Conservation (phyloP, 2,888 invertebrate species). For the Proisotoma minuta region DNA sequence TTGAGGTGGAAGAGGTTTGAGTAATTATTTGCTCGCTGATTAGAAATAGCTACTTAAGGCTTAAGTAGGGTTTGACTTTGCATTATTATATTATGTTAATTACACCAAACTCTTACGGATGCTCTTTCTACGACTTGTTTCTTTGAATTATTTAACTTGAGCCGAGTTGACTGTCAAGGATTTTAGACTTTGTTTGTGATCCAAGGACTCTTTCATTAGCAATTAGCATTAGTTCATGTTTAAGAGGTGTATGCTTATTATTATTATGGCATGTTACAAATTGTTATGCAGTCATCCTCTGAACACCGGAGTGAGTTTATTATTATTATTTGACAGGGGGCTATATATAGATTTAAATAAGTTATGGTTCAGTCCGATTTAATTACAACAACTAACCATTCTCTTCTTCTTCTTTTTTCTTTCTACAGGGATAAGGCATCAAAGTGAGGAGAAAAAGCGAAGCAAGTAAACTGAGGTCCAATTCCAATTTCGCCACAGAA, state of each 20-base stretch:
- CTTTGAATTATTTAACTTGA: too few relatives aligned
- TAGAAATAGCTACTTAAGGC: conserved; percentile 16
- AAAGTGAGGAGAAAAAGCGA: conserved; percentile 1
- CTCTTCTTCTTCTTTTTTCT: not conserved
- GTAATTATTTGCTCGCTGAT: conserved; percentile 11
- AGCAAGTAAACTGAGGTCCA: conserved; percentile 3
- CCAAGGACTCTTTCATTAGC: conserved; percentile 17
- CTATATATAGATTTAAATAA: too few relatives aligned
- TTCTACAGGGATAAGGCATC: not conserved
- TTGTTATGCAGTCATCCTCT: not conserved
- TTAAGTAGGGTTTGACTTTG: conserved; percentile 1
- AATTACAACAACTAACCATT: too few relatives aligned
- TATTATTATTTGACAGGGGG: too few relatives aligned
- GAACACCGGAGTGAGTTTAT: too few relatives aligned
- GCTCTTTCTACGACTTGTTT: not conserved
- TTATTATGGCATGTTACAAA: too few relatives aligned
- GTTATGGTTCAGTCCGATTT: too few relatives aligned
- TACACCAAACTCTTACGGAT: not conserved
- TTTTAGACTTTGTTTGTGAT: conserved; percentile 3
- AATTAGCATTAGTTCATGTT: not conserved
- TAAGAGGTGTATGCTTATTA: not conserved
- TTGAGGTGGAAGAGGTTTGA: not conserved
- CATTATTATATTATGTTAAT: conserved; percentile 1
- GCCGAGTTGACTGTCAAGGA: conserved; percentile 11
- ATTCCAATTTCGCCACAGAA: conserved; percentile 14